Percentiles rank a stretch among this genome's conserved stretches.
These are phyloP conservation scores for Puntigrus tetrazona DNA, from an alignment of 2,113 vertebrate genomes.

Conservation along the genomic window DNA sequence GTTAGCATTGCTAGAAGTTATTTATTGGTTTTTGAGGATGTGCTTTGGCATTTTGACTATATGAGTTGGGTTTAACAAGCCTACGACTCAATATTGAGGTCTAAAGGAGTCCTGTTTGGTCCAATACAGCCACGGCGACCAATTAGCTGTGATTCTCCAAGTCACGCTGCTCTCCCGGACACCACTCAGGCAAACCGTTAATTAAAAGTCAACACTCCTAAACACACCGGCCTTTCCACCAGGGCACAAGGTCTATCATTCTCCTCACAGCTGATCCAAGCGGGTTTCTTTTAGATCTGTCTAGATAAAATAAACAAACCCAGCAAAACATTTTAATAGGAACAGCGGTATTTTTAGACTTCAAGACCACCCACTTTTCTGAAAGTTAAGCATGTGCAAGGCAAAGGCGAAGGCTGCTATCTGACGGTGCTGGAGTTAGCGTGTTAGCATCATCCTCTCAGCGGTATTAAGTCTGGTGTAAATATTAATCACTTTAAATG, in stretches of 20 bases:
- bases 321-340: background rate
- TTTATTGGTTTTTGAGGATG: constrained; percentile 26
- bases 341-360: constrained; percentile 2
- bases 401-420: constrained; percentile 33
- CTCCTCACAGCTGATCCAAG: constrained; percentile 22
- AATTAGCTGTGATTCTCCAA: constrained; percentile 49
- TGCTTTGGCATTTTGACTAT: constrained; percentile 21
- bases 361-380: background rate
- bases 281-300: background rate
- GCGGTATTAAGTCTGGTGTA: constrained; percentile 57
- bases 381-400: constrained; percentile 48
- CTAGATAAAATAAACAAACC: background rate
- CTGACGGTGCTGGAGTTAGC: constrained; percentile 26
- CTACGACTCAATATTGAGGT: constrained; percentile 42
- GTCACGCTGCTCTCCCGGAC: constrained; percentile 26
- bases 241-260: background rate
- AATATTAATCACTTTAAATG: constrained; percentile 66
- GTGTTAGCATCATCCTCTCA: constrained; percentile 47
- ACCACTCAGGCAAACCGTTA: constrained; percentile 30
- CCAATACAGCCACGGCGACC: constrained; percentile 32
- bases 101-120: constrained; percentile 29
- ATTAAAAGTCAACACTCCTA: constrained; percentile 39
- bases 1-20: constrained; percentile 14
- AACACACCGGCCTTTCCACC: constrained; percentile 24
- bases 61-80: constrained; percentile 48